phyloP scores from a whole-genome alignment of 2,113 vertebrate species.

The Heteronetta atricapilla region DNA sequence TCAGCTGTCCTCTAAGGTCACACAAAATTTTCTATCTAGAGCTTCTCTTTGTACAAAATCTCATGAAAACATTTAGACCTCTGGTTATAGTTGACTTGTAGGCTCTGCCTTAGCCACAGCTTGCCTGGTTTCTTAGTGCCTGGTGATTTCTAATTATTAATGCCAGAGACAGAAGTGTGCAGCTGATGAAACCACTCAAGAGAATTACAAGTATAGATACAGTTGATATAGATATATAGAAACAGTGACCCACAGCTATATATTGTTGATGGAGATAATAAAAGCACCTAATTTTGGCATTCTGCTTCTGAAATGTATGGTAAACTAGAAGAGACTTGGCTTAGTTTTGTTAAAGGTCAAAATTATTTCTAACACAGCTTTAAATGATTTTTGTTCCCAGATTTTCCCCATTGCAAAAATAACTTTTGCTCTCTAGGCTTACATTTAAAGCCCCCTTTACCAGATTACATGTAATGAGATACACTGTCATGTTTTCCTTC shows the following conservation, averaged over 20 bases:
- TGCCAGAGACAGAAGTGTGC: not conserved
- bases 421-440: not conserved
- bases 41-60: not conserved
- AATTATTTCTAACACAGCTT: not conserved
- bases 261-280: not conserved
- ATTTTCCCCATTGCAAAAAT: not conserved
- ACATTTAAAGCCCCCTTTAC: not conserved
- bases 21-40: not conserved
- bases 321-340: not conserved
- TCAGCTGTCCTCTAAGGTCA: not conserved
- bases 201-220: not conserved
- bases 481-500: not conserved
- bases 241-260: not conserved
- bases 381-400: not conserved
- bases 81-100: not conserved
- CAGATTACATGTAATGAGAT: not conserved
- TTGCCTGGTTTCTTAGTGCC: not conserved
- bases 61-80: not conserved
- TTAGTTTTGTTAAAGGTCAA: not conserved
- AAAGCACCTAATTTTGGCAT: not conserved
- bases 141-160: not conserved
- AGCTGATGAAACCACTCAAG: slow-evolving; percentile 21
- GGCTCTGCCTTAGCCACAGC: not conserved
- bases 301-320: not conserved
- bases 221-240: not conserved